Base-by-base conservation (phyloP, 2,113 vertebrate genomes). In the Grantiella picta region DNA sequence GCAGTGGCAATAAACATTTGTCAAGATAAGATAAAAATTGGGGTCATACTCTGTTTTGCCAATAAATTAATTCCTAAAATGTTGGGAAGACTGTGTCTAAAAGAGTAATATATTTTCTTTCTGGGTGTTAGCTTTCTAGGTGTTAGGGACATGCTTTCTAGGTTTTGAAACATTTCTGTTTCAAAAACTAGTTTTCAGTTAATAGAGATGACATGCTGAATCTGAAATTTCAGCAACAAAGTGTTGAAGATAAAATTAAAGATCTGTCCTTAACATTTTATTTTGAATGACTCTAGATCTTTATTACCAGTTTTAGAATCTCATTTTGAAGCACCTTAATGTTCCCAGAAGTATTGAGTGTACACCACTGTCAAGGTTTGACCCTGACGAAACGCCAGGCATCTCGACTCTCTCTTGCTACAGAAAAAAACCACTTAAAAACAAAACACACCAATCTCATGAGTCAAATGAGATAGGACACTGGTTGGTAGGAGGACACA, bases 281-380 rank as follows among this genome's bases (percentile, higher is more conserved):
- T 72, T 72, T 72, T 57, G 0, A 47, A 20, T 71, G 6, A 36
- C 9, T 65, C 27, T 60, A 60, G 13, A 28, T n/a, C 7, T 38
- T 89, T 83, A 64, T 36, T 80, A n/a, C 1, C 0, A 7, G 38
- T 76, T 80, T 77, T 47, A 47, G 9, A 81, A 60, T 24, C 22
- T 69, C 7, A 64, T 78, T 69, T 9, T 70, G 54, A 78, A 69
- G 8, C 12, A 44, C 9, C 3, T 42, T 54, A 40, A 19, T 56
- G 1, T 45, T 70, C 11, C 45, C 2, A 1, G 15, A 42, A 27
- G 7, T 38, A 77, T 7, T 29, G 9, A 22, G 2, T 20, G 4
- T 35, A 45, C 16, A 80, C 5, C 0, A 1, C 6, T 16, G 7
- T n/a, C n/a, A n/a, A n/a, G n/a, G n/a, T n/a, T n/a, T n/a, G n/a